Base-by-base conservation (phyloP, 2,888 invertebrate species). In the Pyrrhosoma nymphula region DNA sequence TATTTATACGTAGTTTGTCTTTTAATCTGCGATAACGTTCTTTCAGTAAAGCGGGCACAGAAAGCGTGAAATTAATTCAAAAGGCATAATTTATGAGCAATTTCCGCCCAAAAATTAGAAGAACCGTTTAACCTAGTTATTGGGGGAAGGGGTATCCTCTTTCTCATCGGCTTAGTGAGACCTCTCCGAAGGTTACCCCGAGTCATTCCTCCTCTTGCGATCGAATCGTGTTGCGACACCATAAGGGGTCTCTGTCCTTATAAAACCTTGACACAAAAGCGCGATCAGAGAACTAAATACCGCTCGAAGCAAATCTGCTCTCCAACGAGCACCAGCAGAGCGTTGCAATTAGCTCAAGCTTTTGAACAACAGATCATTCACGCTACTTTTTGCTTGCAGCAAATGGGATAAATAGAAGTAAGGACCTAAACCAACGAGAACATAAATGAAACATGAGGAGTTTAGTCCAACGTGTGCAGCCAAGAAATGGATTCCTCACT, bases 191-290 rank as follows among this genome's bases (percentile, higher is more conserved):
- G 82, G 82, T 30, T 82, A 82, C 14, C 82, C 35, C 16, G 26
- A 82, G 82, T 82, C 82, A 82, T 82, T 82, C 82, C 82, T 18
- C 82, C 47, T 47, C 47, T 47, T 35, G 82, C 26, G 82, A 82
- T n/a, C 35, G 26, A 30, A 26, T 82, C 35, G 14, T 12, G 82
- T 82, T 82, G 82, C 82, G 82, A 10, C 30, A 82, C 26, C 30
- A n/a, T 14, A 35, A 12, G 35, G 82, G 82, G 82, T 82, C 35
- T 35, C 30, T 82, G 82, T 82, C 82, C 82, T 82, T 35, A 30
- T 18, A 82, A 35, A 82, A 82, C 82, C 82, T 82, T 82, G 82
- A 82, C 82, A 82, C 82, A 35, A 82, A 82, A 82, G 16, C 16
- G 18, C 35, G 82, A 82, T 82, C 82, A 35, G 35, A 82, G 82